Base-by-base conservation (phyloP, 2,888 invertebrate species). In the Synanthedon myopaeformis region DNA sequence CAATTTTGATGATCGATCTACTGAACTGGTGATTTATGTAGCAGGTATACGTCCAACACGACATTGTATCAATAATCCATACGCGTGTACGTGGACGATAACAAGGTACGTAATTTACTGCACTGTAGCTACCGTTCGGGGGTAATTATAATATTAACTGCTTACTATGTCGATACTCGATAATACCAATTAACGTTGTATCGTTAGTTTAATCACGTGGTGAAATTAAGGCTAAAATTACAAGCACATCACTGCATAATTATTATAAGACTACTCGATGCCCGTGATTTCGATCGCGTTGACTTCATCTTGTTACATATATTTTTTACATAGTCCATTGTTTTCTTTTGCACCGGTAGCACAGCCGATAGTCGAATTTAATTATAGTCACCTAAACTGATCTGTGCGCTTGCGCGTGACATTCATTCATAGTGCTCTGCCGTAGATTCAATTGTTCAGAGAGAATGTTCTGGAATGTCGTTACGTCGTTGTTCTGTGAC, bases 41-140 rank as follows among this genome's bases (percentile, higher is more conserved):
- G 13, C 14, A 14, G n/a, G 12, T 13, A 14, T 45, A 45, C n/a
- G 13, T n/a, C 14, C 45, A 45, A 14, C 14, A 45, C 45, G 35
- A 35, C 45, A 14, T 45, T 45, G 45, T 45, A 45, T 45, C 45
- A 45, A 45, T 45, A 45, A 45, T 45, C 45, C 45, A 45, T 45
- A 52, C 54, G 52, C 49, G 45, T 58, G 58, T 42, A 17, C 14
- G 28, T 6, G 11, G 4, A 19, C 35, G 58, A 58, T 58, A 58
- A 55, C 54, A 12, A 45, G 53, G 49, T 58, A 53, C 53, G 55
- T 56, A 55, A 58, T 58, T 56, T 51, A 56, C 48, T 28, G 54
- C 56, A 42, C 54, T 58, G 56, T 54, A 17, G 45, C 45, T n/a
- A 14, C 45, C 35, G 35, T 13, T 45, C 13, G 45, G 13, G 14